These are phyloP conservation scores for Malaclemys terrapin DNA, from an alignment of 2,113 vertebrate genomes.

Conservation along the genomic window DNA sequence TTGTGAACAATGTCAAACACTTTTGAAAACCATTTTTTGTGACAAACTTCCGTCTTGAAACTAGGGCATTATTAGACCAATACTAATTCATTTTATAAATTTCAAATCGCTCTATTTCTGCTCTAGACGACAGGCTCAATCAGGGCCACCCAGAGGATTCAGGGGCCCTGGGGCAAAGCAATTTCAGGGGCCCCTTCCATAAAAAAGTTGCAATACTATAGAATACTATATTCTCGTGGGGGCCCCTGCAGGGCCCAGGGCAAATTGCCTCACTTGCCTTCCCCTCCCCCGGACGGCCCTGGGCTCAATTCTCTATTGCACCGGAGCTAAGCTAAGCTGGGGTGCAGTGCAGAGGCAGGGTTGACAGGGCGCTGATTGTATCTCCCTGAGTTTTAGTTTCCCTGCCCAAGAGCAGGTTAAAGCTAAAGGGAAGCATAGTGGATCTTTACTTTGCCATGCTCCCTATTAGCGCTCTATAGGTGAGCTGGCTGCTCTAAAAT, in stretches of 20 bases:
- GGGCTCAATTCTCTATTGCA: too few relatives aligned
- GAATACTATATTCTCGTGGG: too few relatives aligned
- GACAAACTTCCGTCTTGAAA: neutral
- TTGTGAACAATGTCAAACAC: neutral
- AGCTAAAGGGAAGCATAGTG: neutral
- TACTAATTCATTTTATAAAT: neutral
- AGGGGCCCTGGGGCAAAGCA: too few relatives aligned
- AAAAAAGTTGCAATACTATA: too few relatives aligned
- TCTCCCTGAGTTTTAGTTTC: neutral
- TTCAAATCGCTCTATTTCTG: neutral
- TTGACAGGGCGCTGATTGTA: neutral
- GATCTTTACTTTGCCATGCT: neutral
- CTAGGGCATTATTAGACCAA: neutral
- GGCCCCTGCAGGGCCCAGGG: too few relatives aligned
- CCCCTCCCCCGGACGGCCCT: too few relatives aligned
- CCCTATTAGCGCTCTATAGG: neutral
- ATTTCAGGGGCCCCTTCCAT: too few relatives aligned
- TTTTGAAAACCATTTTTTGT: neutral
- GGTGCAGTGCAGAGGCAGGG: neutral
- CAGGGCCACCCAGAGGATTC: too few relatives aligned
- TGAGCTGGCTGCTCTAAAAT: neutral
- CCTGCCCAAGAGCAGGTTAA: neutral
- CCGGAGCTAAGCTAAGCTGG: neutral
- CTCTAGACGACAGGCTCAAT: neutral
- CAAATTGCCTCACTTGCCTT: too few relatives aligned